Conservation (phyloP, 2,113 vertebrate species). For the Acanthochromis polyacanthus region DNA sequence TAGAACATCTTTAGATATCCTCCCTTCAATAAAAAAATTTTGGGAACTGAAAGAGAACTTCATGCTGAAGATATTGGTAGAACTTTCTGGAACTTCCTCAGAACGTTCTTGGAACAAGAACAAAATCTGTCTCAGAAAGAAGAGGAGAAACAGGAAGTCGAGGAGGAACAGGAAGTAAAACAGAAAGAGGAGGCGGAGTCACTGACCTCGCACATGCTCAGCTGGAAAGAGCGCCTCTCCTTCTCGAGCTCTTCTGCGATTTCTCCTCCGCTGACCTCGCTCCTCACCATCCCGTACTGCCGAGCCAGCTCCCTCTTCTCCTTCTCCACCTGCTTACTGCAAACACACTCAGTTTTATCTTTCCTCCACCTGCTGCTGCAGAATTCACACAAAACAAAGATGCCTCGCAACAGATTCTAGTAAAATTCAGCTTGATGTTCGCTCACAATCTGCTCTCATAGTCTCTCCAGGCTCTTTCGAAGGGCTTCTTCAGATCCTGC, state of each 20-base stretch:
- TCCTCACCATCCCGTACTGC: conserved; percentile 78
- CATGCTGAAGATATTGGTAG: too few relatives aligned
- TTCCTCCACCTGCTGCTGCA: background rate
- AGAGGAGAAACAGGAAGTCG: background rate
- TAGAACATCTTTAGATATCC: too few relatives aligned
- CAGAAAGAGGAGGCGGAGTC: background rate
- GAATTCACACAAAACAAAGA: background rate
- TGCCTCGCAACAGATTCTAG: too few relatives aligned
- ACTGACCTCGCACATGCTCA: conserved; percentile 78
- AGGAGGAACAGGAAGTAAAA: too few relatives aligned
- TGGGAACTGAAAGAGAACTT: too few relatives aligned
- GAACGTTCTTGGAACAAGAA: too few relatives aligned
- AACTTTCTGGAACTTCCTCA: too few relatives aligned
- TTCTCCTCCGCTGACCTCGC: conserved; percentile 76
- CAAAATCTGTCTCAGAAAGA: too few relatives aligned
- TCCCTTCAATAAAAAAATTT: too few relatives aligned
- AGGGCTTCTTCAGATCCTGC: conserved; percentile 79
- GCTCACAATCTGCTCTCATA: conserved; percentile 80
- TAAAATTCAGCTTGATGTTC: background rate
- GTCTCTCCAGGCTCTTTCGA: conserved; percentile 75
- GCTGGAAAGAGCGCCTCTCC: conserved; percentile 76
- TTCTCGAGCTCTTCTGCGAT: conserved; percentile 78
- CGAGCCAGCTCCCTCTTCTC: conserved; percentile 78
- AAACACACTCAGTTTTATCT: background rate
- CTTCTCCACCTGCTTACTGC: conserved; percentile 79